A percentile compares a stretch with the other conserved stretches of the same genome.
These are phyloP conservation scores for Pogonomyrmex barbatus DNA, from an alignment of 1,140 invertebrate species.

Conservation along the genomic window DNA sequence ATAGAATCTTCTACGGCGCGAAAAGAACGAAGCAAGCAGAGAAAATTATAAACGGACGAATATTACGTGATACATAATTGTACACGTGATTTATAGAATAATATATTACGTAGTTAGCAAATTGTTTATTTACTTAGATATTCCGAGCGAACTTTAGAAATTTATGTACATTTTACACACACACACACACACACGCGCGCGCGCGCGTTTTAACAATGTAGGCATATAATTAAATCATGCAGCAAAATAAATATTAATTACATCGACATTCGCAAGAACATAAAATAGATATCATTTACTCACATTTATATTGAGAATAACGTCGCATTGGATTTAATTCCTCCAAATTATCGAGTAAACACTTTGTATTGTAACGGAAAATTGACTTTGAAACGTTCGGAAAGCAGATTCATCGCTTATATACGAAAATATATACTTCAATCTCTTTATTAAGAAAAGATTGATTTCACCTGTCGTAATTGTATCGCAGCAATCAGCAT, in stretches of 20 bases:
- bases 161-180: conserved; percentile 32
- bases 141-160: conserved; percentile 18
- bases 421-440: conserved; percentile 36
- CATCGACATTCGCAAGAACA: conserved; percentile 10
- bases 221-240: neutral
- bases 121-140: conserved; percentile 18
- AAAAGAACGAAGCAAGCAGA: conserved; percentile 29
- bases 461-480: conserved; percentile 54
- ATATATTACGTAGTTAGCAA: conserved; percentile 16
- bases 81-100: conserved; percentile 23
- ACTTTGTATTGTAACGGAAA: conserved; percentile 43
- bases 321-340: conserved; percentile 39
- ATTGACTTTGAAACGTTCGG: conserved; percentile 39
- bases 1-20: conserved; percentile 3
- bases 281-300: conserved; percentile 30
- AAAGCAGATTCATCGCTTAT: conserved; percentile 22
- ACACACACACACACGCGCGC: conserved; percentile 24
- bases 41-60: conserved; percentile 34
- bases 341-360: conserved; percentile 42
- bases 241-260: conserved; percentile 30
- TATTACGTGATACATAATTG: conserved; percentile 24
- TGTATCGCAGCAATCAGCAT: conserved; percentile 47
- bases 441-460: conserved; percentile 28
- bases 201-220: neutral
- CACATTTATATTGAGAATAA: conserved; percentile 47